Evolutionary conservation across 2,113 vertebrate genomes (phyloP), one percentile per base, ranked within the genome.

Genomic region (Pseudorectes ferrugineus): DNA sequence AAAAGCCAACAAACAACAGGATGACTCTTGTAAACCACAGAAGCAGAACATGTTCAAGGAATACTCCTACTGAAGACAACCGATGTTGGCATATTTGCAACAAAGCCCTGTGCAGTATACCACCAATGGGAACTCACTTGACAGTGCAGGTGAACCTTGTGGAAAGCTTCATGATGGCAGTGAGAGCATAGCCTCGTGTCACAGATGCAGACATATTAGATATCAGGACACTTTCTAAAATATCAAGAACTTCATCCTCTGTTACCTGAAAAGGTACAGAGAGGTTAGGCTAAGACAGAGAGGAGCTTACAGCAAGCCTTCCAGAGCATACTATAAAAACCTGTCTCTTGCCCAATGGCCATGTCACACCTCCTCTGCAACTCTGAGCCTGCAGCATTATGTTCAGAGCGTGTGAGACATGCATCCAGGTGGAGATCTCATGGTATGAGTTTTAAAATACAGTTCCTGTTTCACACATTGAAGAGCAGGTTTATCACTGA

Each of bases 151-250:
- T 98, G 98, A 99, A 99, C 87, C 99, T 98, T 54, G 99, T 99
- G 52, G 99, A 99, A 92, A 99, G 98, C 97, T 99, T 99, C 99
- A 99, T 99, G 96, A 99, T 99, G 92, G 99, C 99, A 78, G 99
- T 99, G 68, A 99, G 98, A 81, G 99, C 97, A 78, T 99, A 99
- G 97, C 99, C 99, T 88, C 99, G 98, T 65, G 99, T 99, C 91
- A 99, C 99, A 85, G 99, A 99, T 36, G 98, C 97, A 75, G 99
- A 99, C 98, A 99, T 98, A 97, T 99, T 99, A 83, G 99, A 99
- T 94, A 99, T 99, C 61, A 99, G 98, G 40, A 99, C 94, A n/a
- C 98, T 99, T 98, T 99, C 99, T 97, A 99, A 98, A 97, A 99
- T 99, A 88, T 99, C 99, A 92, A 99, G 98, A 78, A 99, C 99